Evolutionary conservation across 1,140 invertebrate species (phyloP).

Genomic region (Chrysomallon squamiferum): DNA sequence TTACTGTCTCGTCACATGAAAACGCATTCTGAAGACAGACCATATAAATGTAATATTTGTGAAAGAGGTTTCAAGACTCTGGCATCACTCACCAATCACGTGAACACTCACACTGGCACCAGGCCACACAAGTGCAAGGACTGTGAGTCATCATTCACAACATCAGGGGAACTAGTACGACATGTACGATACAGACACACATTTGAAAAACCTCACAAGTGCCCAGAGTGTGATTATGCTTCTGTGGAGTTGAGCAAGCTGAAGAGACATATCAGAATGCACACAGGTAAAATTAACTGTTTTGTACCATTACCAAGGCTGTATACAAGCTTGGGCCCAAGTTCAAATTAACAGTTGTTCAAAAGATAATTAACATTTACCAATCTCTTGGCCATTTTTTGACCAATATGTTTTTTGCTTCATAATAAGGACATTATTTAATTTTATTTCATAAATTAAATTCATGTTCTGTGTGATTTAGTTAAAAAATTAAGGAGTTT

Average conservation of each 20-base stretch:
- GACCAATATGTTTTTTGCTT: too few relatives aligned
- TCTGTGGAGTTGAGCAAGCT: slow-evolving; percentile 93
- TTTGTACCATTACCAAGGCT: too few relatives aligned
- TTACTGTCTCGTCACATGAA: slow-evolving; percentile 93
- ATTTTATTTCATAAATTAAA: too few relatives aligned
- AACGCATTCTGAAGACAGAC: slow-evolving; percentile 91
- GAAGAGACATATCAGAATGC: slow-evolving; percentile 90
- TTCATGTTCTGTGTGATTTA: too few relatives aligned
- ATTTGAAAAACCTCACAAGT: slow-evolving; percentile 94
- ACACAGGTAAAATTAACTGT: slow-evolving; percentile 76
- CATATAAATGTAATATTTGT: slow-evolving; percentile 93
- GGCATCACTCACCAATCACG: slow-evolving; percentile 92
- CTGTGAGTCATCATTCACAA: slow-evolving; percentile 93
- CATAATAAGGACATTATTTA: too few relatives aligned
- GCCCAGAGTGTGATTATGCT: slow-evolving; percentile 92
- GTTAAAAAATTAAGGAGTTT: too few relatives aligned
- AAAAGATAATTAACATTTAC: too few relatives aligned
- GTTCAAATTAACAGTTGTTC: too few relatives aligned
- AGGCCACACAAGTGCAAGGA: slow-evolving; percentile 92
- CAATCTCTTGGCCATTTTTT: too few relatives aligned
- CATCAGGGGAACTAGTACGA: slow-evolving; percentile 91
- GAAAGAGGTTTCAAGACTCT: slow-evolving; percentile 94
- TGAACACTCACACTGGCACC: slow-evolving; percentile 92
- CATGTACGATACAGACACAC: slow-evolving; percentile 88
- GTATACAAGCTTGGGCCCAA: too few relatives aligned